Base-by-base conservation (phyloP, 2,888 invertebrate species). In the Marasmarcha lunaedactyla region DNA sequence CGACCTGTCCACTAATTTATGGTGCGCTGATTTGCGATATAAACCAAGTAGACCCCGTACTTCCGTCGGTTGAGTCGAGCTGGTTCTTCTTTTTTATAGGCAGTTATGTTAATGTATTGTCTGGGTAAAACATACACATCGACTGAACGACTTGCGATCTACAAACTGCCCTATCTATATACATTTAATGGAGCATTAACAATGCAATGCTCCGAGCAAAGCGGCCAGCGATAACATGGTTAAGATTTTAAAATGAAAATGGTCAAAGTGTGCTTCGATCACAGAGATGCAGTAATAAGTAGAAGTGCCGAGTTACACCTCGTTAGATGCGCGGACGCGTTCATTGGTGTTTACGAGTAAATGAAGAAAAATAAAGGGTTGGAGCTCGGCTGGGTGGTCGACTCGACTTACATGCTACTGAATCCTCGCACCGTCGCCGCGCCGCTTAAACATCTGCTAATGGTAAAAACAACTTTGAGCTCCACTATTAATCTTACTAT, bases 1-100 rank as follows among this genome's bases (percentile, higher is more conserved):
- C 81, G 73, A 83, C 64, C 71, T 72, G 71, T 72, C 71, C 70
- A 69, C 73, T 78, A 77, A 81, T 79, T 81, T 79, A 81, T 79
- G 78, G 76, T 71, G 76, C 71, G 64, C 70, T 76, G 78, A 79
- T 79, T 74, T 65, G 59, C 63, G 70, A 77, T 79, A 78, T 71
- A 69, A 60, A 59, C 2, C 59, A 53, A 52, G 63, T 55, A 60
- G 63, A 65, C 60, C 63, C 59, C 58, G 61, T 63, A 67, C 64
- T 66, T 64, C 56, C 60, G 54, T 46, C 42, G 43, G 40, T 4
- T 34, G 13, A 41, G 37, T 47, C 51, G 42, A 50, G 51, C 46
- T 41, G 41, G 40, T 42, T 39, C 37, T 46, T 48, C 42, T 47
- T 69, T 69, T 68, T 68, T 66, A 59, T 57, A 47, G 56, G 51